Evolutionary conservation across 2,797 vertebrate genomes (phyloP), one percentile per base, ranked within the genome.

Genomic region (Schizopygopsis malacanthus): DNA sequence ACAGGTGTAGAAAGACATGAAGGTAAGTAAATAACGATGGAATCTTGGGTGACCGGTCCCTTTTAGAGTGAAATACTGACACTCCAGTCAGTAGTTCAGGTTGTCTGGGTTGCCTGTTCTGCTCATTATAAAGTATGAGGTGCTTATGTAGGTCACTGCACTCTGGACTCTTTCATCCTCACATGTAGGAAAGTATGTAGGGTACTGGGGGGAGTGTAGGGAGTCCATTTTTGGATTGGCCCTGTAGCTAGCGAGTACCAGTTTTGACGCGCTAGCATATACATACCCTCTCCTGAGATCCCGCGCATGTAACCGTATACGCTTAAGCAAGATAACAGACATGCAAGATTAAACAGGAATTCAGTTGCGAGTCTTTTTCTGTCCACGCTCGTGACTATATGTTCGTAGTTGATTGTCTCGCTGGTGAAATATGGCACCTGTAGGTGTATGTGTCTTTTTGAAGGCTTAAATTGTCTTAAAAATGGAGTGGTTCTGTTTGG

Each of bases 311-410:
- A 93, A 95, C 88, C 78, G 86, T 92, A 93, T 83, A 92, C 90
- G 87, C 90, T 88, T 92, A 93, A 92, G 91, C 90, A 92, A 89
- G 93, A 94, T 92, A 92, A 90, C 92, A 92, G 91, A 88, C 91
- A 87, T 80, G 61, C 61, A 25, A 91, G 92, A 83, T 90, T 89
- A 91, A 91, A 85, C 83, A 41, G 54, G 85, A 59, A 61, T 84
- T 90, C 61, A 81, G 85, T 84, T 83, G 87, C 76, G 86, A 90
- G 28, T 90, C 90, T 90, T 87, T 89, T 76, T 82, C 43, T 12
- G 15, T 47, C 15, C 54, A 41, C 39, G 28, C 10, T 72, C 50
- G 3, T 63, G 61, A 81, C 78, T 85, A 6, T 25, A 67, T 77
- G 41, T 81, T 33, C 18, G 2, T 43, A 43, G 41, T 43, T 43